Evolutionary conservation across 2,113 vertebrate species (phyloP).

Genomic region (Thalassoma bifasciatum): DNA sequence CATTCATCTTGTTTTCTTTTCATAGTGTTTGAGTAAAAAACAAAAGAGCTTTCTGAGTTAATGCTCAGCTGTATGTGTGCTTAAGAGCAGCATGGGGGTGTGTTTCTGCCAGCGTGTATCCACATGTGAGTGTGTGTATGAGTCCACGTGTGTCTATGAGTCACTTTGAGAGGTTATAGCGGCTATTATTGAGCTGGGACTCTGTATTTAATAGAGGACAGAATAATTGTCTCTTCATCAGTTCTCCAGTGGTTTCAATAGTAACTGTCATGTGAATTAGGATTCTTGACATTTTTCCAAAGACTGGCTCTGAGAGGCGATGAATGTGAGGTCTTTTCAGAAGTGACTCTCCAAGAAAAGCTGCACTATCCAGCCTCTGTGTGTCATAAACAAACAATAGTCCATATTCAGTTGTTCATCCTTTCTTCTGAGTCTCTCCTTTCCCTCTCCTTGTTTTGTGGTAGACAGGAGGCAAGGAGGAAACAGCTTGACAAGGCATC

Average conservation of each 20-base stretch:
- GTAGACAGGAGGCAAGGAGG: slow-evolving; percentile 44
- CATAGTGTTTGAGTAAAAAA: slow-evolving; percentile 53
- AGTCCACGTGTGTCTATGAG: slow-evolving; percentile 46
- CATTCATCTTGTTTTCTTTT: slow-evolving; percentile 36
- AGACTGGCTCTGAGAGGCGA: slow-evolving; percentile 41
- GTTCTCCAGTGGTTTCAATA: slow-evolving; percentile 68
- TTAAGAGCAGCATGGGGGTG: slow-evolving; percentile 33
- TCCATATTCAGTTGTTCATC: not conserved
- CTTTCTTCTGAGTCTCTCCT: too few relatives aligned
- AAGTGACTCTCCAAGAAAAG: slow-evolving; percentile 49
- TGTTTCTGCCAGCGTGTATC: slow-evolving; percentile 16
- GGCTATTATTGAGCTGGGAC: slow-evolving; percentile 63
- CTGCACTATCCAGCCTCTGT: slow-evolving; percentile 43
- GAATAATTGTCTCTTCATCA: slow-evolving; percentile 72
- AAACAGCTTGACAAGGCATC: slow-evolving; percentile 67
- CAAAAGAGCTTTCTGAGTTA: slow-evolving; percentile 46
- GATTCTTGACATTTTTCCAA: slow-evolving; percentile 60
- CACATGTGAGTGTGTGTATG: not conserved
- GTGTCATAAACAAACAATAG: slow-evolving; percentile 67
- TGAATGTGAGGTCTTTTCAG: slow-evolving; percentile 47
- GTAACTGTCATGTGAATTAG: slow-evolving; percentile 65
- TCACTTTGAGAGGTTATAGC: slow-evolving; percentile 69
- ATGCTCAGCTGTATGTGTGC: slow-evolving; percentile 30
- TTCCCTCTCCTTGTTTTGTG: not conserved
- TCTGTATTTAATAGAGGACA: slow-evolving; percentile 64